Conservation (phyloP, 2,888 invertebrate species). For the Villa cingulata region DNA sequence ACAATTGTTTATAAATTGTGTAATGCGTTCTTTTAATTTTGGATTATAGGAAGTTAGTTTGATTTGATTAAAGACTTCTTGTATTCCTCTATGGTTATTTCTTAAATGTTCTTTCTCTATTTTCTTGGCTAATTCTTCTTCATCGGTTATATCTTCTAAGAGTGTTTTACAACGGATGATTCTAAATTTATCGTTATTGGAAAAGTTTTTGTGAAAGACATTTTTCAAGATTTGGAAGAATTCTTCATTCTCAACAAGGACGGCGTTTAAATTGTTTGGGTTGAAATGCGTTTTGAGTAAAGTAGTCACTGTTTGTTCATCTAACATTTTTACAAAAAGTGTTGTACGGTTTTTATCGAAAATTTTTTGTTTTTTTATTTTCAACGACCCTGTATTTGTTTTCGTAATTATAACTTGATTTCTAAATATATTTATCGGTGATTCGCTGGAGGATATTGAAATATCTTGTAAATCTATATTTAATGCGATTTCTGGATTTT, state of each 20-base stretch:
- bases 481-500: neutral
- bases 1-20: neutral
- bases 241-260: neutral
- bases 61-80: neutral
- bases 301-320: neutral
- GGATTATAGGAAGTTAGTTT: neutral
- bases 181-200: neutral
- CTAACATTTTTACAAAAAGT: neutral
- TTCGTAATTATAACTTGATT: neutral
- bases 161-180: neutral
- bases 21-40: neutral
- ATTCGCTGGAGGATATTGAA: neutral
- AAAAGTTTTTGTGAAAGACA: neutral
- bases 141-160: neutral
- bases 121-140: neutral
- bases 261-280: neutral
- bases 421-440: neutral
- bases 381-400: neutral
- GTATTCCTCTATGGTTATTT: neutral
- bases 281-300: neutral
- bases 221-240: neutral
- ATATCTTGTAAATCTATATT: neutral
- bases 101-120: neutral
- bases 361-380: neutral
- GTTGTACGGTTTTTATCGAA: neutral